Evolutionary conservation across 2,113 vertebrate species (phyloP), one percentile per base, ranked within the genome.

Genomic region (Sula dactylatra): DNA sequence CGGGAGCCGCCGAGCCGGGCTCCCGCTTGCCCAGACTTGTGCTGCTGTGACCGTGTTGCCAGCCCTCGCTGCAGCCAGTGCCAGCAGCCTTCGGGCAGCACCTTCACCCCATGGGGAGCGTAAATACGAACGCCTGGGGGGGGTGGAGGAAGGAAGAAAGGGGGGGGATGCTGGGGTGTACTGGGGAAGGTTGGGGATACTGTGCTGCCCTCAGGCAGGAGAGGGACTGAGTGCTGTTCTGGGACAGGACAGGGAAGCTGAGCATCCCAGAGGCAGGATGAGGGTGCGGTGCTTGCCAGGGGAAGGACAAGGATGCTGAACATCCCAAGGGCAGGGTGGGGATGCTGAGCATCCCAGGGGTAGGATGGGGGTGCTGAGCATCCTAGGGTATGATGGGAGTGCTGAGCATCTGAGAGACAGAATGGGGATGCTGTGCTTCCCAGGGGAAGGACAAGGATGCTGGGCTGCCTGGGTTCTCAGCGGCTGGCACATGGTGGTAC

Each of bases 21-120:
- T 61, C 7, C 38, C 0, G 11, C 67, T 29, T 1, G 5, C 36
- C 49, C 32, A 13, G 49, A 4, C 4, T 1, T 1, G 61, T 11
- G 11, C 34, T 10, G 24, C 55, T 3, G 10, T 24, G 24, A 16
- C 9, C 2, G 6, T 26, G 61, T 4, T 42, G 11, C 71, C 52
- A 11, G 82, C 13, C 59, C 70, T 26, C 5, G 4, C 15, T 4
- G 24, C 50, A 47, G 19, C 16, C 86, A 31, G 67, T 1, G 2
- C 18, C 55, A 27, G 34, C 64, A 32, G 40, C 34, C 34, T 24
- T 18, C 3, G 4, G 42, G 50, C 26, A 52, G 22, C 44, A 27
- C 32, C 78, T 50, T 32, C 50, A 9, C 40, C 15, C 59, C 65
- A 2, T 2, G 1, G 38, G 16, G 18, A 26, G 34, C 1, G 6